Evolutionary conservation across 2,888 invertebrate genomes (phyloP).

Genomic region (Ochropleura plecta): DNA sequence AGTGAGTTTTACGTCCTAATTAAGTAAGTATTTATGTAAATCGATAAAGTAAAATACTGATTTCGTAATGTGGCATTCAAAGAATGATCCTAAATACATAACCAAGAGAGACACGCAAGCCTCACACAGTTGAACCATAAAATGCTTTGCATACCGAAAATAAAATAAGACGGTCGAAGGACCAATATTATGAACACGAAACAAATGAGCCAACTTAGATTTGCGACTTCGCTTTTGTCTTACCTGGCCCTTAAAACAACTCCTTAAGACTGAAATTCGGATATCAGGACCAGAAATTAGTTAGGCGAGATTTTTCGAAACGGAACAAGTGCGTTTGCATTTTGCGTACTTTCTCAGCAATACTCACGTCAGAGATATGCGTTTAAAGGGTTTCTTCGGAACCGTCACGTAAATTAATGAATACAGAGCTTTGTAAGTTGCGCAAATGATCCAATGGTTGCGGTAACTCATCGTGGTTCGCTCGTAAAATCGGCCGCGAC

Average conservation of each 20-base stretch:
- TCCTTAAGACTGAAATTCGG: slow-evolving; percentile 63
- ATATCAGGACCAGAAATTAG: slow-evolving; percentile 34
- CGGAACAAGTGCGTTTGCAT: slow-evolving; percentile 67
- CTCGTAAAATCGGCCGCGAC: slow-evolving; percentile 73
- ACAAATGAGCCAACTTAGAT: slow-evolving; percentile 75
- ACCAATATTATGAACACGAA: slow-evolving; percentile 76
- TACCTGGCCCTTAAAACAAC: slow-evolving; percentile 53
- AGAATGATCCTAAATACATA: slow-evolving; percentile 73
- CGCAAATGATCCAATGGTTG: slow-evolving; percentile 71
- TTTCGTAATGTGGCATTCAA: slow-evolving; percentile 71
- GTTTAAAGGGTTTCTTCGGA: slow-evolving; percentile 81
- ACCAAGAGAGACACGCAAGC: slow-evolving; percentile 74
- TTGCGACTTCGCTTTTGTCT: slow-evolving; percentile 64
- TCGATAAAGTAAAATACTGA: slow-evolving; percentile 71
- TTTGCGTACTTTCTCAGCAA: slow-evolving; percentile 71
- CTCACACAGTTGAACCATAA: slow-evolving; percentile 80
- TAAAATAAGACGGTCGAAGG: slow-evolving; percentile 78
- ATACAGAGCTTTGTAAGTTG: slow-evolving; percentile 76
- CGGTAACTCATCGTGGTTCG: slow-evolving; percentile 75
- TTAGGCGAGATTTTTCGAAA: slow-evolving; percentile 60
- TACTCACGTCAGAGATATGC: slow-evolving; percentile 76
- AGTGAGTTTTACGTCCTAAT: slow-evolving; percentile 71
- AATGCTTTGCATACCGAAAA: slow-evolving; percentile 79
- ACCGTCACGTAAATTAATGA: slow-evolving; percentile 86
- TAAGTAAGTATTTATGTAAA: slow-evolving; percentile 70